phyloP scores from a whole-genome alignment of 2,113 vertebrate species.

The Pollachius pollachius region DNA sequence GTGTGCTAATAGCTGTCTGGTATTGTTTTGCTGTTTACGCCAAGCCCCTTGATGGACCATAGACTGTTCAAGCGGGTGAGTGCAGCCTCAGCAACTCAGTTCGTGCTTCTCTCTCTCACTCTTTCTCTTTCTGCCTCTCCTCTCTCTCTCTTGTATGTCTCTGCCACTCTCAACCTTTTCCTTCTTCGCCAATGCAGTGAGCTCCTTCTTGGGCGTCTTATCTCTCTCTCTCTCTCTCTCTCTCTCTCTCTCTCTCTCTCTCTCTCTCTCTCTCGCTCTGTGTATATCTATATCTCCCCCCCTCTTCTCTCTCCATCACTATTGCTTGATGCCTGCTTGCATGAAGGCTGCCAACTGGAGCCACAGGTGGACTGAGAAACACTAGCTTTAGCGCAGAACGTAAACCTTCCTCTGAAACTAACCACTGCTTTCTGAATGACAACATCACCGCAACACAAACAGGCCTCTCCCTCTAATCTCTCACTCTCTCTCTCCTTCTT shows the following conservation, averaged over 20 bases:
- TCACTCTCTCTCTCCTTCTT: constrained; percentile 44
- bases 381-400: constrained; percentile 58
- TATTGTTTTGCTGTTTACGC: constrained; percentile 98
- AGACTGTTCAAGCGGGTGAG: constrained; percentile 99
- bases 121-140: constrained; percentile 17
- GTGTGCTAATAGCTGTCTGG: constrained; percentile 98
- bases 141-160: constrained; percentile 28
- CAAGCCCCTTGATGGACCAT: constrained; percentile 99
- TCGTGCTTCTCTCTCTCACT: constrained; percentile 49
- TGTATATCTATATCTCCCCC: constrained; percentile 56
- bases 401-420: constrained; percentile 53
- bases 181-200: too few species aligned
- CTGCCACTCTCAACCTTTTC: too few species aligned
- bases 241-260: constrained; percentile 20
- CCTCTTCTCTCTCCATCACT: constrained; percentile 66
- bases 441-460: constrained; percentile 70
- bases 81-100: constrained; percentile 94
- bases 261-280: constrained; percentile 40
- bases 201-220: too few species aligned
- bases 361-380: constrained; percentile 71
- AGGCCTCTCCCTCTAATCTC: constrained; percentile 55
- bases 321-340: constrained; percentile 98
- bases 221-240: constrained; percentile 46
- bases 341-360: constrained; percentile 82
- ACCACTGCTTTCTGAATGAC: constrained; percentile 70